These are phyloP conservation scores for Mus caroli DNA, from an alignment of 2,797 vertebrate species.

Conservation along the genomic window DNA sequence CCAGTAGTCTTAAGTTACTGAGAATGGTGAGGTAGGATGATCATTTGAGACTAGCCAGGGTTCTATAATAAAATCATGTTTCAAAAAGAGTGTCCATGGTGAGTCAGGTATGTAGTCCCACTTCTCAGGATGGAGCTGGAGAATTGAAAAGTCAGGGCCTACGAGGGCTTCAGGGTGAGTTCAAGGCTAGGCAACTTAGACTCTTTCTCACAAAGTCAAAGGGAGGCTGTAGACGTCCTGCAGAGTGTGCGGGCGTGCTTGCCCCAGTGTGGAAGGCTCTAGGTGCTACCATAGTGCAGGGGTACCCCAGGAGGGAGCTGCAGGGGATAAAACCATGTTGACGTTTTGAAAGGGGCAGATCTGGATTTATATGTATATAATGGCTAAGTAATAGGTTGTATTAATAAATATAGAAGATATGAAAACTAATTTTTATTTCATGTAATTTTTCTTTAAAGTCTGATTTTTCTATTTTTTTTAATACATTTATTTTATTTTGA, in stretches of 20 bases:
- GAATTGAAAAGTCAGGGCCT: neutral
- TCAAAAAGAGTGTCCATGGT: neutral
- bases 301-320: neutral
- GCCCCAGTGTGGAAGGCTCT: neutral
- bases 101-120: neutral
- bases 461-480: neutral
- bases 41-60: neutral
- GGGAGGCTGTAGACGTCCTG: neutral
- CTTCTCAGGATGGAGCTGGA: neutral
- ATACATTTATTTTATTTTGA: neutral
- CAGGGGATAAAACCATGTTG: neutral
- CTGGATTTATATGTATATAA: neutral
- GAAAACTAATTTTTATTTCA: slow-evolving; percentile 45
- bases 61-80: neutral
- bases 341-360: slow-evolving; percentile 1
- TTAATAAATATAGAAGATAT: neutral
- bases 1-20: neutral
- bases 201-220: neutral
- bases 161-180: neutral
- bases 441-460: neutral
- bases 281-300: neutral
- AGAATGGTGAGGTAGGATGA: neutral
- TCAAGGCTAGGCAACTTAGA: neutral
- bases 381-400: slow-evolving; percentile 18
- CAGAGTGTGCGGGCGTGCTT: neutral